These are phyloP conservation scores for Melipona beecheii DNA, from an alignment of 2,888 invertebrate species.

Conservation along the genomic window DNA sequence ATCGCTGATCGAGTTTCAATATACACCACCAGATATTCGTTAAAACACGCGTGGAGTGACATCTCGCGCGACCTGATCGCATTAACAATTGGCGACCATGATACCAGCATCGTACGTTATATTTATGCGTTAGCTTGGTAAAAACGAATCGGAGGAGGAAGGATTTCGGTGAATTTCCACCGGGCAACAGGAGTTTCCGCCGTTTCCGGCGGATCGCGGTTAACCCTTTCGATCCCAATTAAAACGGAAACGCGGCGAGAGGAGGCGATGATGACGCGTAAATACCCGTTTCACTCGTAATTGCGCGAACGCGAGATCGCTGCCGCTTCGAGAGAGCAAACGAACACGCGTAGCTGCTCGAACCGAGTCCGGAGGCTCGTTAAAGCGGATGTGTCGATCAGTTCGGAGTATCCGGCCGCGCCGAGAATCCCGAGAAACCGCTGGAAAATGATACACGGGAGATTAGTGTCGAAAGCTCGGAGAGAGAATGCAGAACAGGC, in stretches of 20 bases:
- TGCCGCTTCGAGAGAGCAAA: neutral
- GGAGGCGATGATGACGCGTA: no score
- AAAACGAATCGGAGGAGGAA: neutral
- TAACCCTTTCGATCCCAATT: neutral
- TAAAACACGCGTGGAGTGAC: neutral
- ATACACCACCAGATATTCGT: neutral
- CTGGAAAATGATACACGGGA: neutral
- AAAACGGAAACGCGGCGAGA: neutral
- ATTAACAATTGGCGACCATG: neutral
- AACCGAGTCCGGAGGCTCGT: neutral
- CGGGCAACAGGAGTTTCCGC: no score
- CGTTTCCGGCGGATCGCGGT: neutral
- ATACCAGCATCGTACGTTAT: no score
- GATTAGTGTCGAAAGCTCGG: neutral
- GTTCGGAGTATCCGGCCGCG: neutral
- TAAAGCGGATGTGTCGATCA: neutral
- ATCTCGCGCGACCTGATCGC: neutral
- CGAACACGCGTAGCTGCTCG: neutral
- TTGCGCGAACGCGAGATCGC: neutral
- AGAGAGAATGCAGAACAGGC: neutral
- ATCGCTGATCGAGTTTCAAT: neutral
- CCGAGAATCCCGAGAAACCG: neutral
- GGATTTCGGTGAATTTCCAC: neutral
- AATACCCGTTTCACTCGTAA: neutral
- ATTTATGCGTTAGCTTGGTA: neutral